Percentiles rank a stretch among this genome's conserved stretches.
phyloP scores from a whole-genome alignment of 2,797 vertebrate species.

The Pseudocheirus occidentalis region DNA sequence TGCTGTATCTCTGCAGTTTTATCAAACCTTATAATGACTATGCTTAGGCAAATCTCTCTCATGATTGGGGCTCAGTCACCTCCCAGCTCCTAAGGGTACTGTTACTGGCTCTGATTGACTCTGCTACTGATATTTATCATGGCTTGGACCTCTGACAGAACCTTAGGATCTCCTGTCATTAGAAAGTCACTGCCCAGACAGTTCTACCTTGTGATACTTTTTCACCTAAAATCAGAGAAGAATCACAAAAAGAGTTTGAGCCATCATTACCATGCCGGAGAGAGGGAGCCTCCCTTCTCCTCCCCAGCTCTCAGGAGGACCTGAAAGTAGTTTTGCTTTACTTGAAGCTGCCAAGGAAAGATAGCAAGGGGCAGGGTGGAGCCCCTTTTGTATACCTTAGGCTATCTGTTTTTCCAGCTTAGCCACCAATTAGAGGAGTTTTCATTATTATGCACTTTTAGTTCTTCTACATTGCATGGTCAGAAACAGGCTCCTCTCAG shows the following conservation, averaged over 20 bases:
- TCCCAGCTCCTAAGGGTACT: background rate
- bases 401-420: background rate
- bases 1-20: background rate
- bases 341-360: background rate
- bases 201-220: background rate
- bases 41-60: background rate
- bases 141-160: background rate
- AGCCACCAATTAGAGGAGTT: background rate
- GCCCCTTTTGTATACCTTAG: background rate
- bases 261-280: too few species aligned
- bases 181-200: background rate
- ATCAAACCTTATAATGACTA: background rate
- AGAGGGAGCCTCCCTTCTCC: background rate
- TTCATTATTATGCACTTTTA: background rate
- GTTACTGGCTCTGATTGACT: background rate
- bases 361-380: background rate
- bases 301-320: background rate
- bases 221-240: background rate
- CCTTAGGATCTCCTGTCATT: background rate
- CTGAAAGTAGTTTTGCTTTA: background rate
- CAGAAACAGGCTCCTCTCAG: too few species aligned
- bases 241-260: background rate
- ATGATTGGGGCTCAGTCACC: background rate
- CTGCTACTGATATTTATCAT: background rate
- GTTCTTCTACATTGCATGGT: too few species aligned